Evolutionary conservation across 2,113 vertebrate genomes (phyloP), one percentile per base, ranked within the genome.

Genomic region (Actenoides lindsayi): DNA sequence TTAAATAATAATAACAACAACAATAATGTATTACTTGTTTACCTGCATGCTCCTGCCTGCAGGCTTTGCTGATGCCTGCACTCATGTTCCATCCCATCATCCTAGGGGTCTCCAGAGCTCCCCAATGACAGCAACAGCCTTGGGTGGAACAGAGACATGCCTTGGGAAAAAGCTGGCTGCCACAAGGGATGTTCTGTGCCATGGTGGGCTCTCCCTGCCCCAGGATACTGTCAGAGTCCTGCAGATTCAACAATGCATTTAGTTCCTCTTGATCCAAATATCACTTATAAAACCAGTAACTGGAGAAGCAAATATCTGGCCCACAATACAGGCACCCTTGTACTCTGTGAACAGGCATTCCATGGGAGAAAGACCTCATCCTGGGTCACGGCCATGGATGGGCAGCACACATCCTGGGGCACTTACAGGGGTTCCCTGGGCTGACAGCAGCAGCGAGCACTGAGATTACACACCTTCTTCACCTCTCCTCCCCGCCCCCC

Each of bases 391-490:
- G 31, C 21, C 10, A 60, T 11, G 28, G 13, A 6, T 1, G 4
- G 44, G 69, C 64, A 90, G 65, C 78, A 62, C 33, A 42, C 62
- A 35, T 5, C 42, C 27, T 0, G 1, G 17, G 59, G n/a, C 31
- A 30, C 46, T 68, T 0, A 0, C 33, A 21, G 83, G 33, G 16
- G 13, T 67, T 59, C 33, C 7, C 24, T 23, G 83, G 54, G 30
- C 48, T 33, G 24, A 7, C 39, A 31, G 41, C 33, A 80, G 63
- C 87, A 83, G 39, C 39, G 62, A 64, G 6, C 8, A 46, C 9
- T 0, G 1, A 54, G 33, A 25, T 48, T 53, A 24, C 35, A 25
- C 37, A 53, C 11, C 1, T 2, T 48, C n/a, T 46, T 18, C n/a
- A 25, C 15, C 21, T 57, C 50, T 84, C 23, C 50, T 76, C 57